phyloP scores from a whole-genome alignment of 2,888 invertebrate genomes.

The Malachius bipustulatus region DNA sequence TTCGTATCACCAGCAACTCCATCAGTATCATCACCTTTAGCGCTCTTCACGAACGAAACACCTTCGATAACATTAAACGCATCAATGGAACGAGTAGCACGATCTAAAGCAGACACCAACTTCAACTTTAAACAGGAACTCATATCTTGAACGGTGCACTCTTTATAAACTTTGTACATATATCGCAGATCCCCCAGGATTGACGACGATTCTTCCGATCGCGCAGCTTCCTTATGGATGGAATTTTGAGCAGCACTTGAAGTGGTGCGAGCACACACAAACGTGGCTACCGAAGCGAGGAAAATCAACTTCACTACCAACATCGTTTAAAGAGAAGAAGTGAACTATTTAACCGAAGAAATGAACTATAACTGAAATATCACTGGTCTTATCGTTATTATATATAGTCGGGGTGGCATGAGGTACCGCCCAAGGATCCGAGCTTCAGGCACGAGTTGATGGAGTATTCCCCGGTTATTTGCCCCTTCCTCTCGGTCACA shows the following conservation, averaged over 20 bases:
- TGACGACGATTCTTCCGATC: slow-evolving; percentile 30
- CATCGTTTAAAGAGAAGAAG: too few species aligned
- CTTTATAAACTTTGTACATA: slow-evolving; percentile 69
- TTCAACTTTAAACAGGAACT: slow-evolving; percentile 69
- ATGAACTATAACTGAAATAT: slow-evolving; percentile 35
- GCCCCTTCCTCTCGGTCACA: slow-evolving; percentile 14
- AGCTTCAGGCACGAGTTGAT: too few species aligned
- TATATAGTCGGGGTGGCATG: slow-evolving; percentile 30
- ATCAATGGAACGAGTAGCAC: slow-evolving; percentile 49
- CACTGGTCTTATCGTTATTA: slow-evolving; percentile 35
- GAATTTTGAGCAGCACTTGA: slow-evolving; percentile 37
- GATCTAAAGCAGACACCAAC: slow-evolving; percentile 63
- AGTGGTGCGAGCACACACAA: slow-evolving; percentile 43
- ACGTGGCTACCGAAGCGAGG: slow-evolving; percentile 43
- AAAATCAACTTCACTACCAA: slow-evolving; percentile 47
- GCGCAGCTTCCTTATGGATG: slow-evolving; percentile 28
- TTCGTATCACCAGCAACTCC: slow-evolving; percentile 42
- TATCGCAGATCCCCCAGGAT: slow-evolving; percentile 56
- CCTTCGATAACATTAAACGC: slow-evolving; percentile 60
- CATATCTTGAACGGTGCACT: slow-evolving; percentile 58
- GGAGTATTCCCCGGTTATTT: too few species aligned
- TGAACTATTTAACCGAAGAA: too few species aligned
- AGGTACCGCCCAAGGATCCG: too few species aligned
- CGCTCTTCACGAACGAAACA: slow-evolving; percentile 60
- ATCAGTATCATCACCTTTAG: slow-evolving; percentile 36